These are phyloP conservation scores for Phoeniculus purpureus DNA, from an alignment of 2,797 vertebrate genomes.

Conservation along the genomic window DNA sequence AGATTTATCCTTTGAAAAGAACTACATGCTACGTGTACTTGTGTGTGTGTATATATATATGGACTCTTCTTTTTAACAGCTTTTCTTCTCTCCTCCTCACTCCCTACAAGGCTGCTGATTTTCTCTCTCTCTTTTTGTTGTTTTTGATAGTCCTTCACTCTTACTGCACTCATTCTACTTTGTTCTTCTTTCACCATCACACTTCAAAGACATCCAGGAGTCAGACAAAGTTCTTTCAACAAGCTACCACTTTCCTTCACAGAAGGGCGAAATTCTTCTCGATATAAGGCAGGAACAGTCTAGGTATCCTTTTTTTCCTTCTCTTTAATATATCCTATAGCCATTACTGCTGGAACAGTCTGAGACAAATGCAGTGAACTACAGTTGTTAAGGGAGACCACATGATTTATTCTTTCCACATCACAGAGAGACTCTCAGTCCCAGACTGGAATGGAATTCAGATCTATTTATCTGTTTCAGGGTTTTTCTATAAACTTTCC, in stretches of 20 bases:
- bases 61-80: neutral
- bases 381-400: neutral
- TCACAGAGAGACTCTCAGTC: neutral
- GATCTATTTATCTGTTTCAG: neutral
- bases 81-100: neutral
- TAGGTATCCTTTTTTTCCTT: neutral
- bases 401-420: neutral
- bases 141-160: neutral
- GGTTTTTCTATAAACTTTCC: neutral
- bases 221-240: constrained; percentile 32
- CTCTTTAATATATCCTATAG: neutral
- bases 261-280: constrained; percentile 13
- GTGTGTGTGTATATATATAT: neutral
- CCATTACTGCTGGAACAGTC: neutral
- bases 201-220: constrained; percentile 48
- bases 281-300: neutral
- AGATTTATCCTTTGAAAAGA: neutral
- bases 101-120: neutral
- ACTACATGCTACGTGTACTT: neutral
- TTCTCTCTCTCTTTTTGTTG: neutral
- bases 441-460: neutral
- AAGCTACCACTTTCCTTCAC: neutral
- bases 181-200: constrained; percentile 26
- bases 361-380: neutral
- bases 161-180: constrained; percentile 6